Conservation (phyloP, 2,888 invertebrate genomes). For the Caenorhabditis becei region DNA sequence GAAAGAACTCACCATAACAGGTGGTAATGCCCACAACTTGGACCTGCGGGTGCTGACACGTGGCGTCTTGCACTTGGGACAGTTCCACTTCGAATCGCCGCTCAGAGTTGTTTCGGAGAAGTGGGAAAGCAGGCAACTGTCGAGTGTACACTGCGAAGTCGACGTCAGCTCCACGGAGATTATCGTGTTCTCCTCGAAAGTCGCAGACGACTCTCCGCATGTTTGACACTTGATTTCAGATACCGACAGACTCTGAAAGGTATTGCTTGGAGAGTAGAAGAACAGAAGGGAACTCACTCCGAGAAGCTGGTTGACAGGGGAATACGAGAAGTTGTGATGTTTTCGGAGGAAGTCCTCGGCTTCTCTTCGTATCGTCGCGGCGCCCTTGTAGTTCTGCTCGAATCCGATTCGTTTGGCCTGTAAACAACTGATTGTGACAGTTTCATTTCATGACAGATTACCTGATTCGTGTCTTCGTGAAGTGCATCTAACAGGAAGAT, state of each 20-base stretch:
- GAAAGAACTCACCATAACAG: constrained; percentile 63
- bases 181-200: constrained; percentile 73
- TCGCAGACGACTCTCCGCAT: constrained; percentile 72
- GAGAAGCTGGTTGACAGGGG: constrained; percentile 75
- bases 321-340: constrained; percentile 68
- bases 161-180: constrained; percentile 60
- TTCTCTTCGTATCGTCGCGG: constrained; percentile 63
- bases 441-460: constrained; percentile 8
- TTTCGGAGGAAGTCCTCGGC: constrained; percentile 68
- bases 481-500: constrained; percentile 83
- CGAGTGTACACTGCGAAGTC: constrained; percentile 36
- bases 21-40: constrained; percentile 75
- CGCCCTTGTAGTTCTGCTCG: constrained; percentile 78
- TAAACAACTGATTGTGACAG: constrained; percentile 27
- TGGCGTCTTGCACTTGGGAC: constrained; percentile 73
- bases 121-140: constrained; percentile 64
- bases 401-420: constrained; percentile 68
- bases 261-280: not conserved
- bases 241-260: constrained; percentile 72
- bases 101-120: constrained; percentile 66
- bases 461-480: constrained; percentile 82
- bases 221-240: constrained; percentile 70
- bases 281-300: constrained; percentile 63
- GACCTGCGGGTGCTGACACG: constrained; percentile 67
- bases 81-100: constrained; percentile 76